phyloP scores from a whole-genome alignment of 2,113 vertebrate species.

The Odontophorus gujanensis region DNA sequence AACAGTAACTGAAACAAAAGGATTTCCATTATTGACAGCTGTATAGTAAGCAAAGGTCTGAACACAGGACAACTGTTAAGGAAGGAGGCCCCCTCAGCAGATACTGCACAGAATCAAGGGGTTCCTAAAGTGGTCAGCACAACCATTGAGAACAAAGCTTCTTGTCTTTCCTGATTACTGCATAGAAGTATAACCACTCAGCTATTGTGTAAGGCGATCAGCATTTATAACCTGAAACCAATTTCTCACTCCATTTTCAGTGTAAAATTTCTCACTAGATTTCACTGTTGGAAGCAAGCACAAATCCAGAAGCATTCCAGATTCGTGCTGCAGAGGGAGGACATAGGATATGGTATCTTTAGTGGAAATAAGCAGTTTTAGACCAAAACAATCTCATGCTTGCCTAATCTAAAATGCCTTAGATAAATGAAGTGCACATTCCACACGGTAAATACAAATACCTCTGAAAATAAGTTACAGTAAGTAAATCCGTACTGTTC shows the following conservation, averaged over 20 bases:
- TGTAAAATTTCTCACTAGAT: neutral
- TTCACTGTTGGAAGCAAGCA: neutral
- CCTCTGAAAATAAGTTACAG: neutral
- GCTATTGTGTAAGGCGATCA: neutral
- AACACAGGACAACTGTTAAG: fast-evolving
- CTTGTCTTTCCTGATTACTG: neutral
- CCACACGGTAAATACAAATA: neutral
- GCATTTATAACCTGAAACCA: neutral
- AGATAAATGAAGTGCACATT: neutral
- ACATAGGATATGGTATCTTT: neutral
- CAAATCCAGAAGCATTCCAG: neutral
- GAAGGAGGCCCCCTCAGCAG: neutral
- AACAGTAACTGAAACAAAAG: neutral
- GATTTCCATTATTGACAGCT: neutral
- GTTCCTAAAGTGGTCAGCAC: neutral
- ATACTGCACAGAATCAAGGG: neutral
- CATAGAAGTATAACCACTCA: neutral
- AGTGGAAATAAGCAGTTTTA: neutral
- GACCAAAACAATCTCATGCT: neutral
- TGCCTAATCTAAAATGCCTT: neutral
- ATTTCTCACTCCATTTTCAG: neutral
- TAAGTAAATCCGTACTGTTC: neutral
- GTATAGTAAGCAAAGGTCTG: neutral
- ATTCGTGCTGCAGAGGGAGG: neutral
- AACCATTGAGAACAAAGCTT: neutral